These are phyloP conservation scores for Amblyornis subalaris DNA, from an alignment of 2,113 vertebrate genomes.

Conservation along the genomic window DNA sequence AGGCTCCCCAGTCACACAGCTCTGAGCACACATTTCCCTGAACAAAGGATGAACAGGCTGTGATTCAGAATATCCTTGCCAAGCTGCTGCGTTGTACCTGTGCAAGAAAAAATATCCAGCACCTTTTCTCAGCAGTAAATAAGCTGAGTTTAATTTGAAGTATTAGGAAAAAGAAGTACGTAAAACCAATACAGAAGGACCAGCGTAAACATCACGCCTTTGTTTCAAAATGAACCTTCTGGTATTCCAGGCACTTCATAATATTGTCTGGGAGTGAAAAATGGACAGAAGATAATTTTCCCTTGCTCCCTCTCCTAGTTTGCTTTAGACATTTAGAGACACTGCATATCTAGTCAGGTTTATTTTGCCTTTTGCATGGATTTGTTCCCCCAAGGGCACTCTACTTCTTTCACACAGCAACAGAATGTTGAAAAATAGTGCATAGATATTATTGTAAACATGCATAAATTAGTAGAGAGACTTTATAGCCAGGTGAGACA, in stretches of 20 bases:
- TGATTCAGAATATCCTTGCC: neutral
- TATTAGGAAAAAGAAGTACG: neutral
- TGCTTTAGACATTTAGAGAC: neutral
- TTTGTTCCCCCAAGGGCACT: neutral
- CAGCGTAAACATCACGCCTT: neutral
- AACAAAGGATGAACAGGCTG: neutral
- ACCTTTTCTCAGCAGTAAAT: neutral
- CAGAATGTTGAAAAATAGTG: neutral
- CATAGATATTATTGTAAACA: neutral
- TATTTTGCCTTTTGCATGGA: neutral
- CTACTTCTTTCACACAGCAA: neutral
- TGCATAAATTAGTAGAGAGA: neutral
- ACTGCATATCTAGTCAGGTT: neutral
- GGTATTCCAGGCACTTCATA: slow-evolving; percentile 25
- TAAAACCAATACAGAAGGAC: neutral
- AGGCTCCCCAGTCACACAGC: neutral
- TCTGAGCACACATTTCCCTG: neutral
- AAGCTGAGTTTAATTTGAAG: neutral
- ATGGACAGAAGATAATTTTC: neutral
- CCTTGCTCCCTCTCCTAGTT: neutral
- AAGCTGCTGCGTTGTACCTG: neutral
- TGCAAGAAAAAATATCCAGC: neutral
- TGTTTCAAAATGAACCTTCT: slow-evolving; percentile 17
- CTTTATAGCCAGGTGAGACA: neutral
- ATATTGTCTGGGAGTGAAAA: slow-evolving; percentile 20